Evolutionary conservation across 2,113 vertebrate species (phyloP).

Genomic region (Nesoenas mayeri): DNA sequence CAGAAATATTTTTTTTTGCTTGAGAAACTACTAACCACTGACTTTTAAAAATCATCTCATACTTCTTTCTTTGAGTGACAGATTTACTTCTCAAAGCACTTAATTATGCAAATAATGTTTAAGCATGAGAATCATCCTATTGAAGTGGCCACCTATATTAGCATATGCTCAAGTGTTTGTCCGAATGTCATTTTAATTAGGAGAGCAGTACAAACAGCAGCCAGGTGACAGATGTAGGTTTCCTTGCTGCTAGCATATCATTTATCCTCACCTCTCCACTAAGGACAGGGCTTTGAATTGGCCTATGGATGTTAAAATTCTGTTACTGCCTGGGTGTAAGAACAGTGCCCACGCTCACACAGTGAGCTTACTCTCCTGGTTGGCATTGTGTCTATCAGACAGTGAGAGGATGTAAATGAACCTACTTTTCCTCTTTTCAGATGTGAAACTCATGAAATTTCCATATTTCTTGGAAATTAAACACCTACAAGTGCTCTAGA

Average conservation of each 20-base stretch:
- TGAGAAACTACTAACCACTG: not conserved
- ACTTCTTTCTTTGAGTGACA: not conserved
- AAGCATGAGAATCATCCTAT: not conserved
- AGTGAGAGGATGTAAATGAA: not conserved
- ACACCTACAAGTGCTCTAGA: not conserved
- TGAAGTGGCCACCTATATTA: not conserved
- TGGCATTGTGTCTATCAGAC: not conserved
- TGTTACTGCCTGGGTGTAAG: not conserved
- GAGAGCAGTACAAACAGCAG: not conserved
- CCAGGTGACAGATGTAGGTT: not conserved
- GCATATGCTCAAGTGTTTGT: not conserved
- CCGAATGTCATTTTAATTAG: not conserved
- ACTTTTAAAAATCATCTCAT: not conserved
- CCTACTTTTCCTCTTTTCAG: not conserved
- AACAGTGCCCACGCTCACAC: accelerated
- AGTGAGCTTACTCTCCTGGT: not conserved
- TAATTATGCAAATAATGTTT: not conserved
- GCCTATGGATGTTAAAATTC: not conserved
- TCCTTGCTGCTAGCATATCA: not conserved
- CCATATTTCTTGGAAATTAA: not conserved
- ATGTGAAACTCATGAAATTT: not conserved
- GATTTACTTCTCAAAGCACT: not conserved
- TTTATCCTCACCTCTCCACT: not conserved
- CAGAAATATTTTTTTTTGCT: not conserved
- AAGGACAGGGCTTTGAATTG: not conserved